phyloP scores from a whole-genome alignment of 1,140 invertebrate species.

The Drosophila grimshawi region DNA sequence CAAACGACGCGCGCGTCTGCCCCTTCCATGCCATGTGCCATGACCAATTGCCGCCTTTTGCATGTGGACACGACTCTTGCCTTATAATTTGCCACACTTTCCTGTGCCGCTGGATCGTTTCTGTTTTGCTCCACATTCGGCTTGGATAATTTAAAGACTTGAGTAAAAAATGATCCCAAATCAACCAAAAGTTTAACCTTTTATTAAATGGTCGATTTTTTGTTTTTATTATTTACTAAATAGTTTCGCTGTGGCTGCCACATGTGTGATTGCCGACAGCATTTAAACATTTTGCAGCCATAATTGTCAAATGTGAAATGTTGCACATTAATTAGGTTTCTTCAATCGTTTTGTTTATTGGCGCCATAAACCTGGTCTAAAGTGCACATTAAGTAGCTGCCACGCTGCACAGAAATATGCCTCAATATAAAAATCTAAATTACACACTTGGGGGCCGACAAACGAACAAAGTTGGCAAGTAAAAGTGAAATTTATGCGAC shows the following conservation, averaged over 20 bases:
- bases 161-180: background rate
- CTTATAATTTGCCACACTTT: conserved; percentile 56
- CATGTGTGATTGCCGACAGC: conserved; percentile 1
- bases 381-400: conserved; percentile 19
- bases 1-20: background rate
- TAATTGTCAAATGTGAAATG: conserved; percentile 38
- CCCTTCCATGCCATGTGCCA: background rate
- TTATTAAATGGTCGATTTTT: too few species aligned
- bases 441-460: background rate
- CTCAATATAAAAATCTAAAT: conserved; percentile 36
- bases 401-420: conserved; percentile 25
- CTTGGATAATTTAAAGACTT: background rate
- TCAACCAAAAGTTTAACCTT: background rate
- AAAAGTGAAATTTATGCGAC: conserved; percentile 73
- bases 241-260: background rate
- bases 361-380: conserved; percentile 2
- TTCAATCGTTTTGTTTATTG: conserved; percentile 1
- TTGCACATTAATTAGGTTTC: conserved; percentile 33
- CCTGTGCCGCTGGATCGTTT: background rate
- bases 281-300: background rate
- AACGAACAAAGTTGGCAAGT: conserved; percentile 37
- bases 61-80: conserved; percentile 29
- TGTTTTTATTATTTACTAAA: background rate
- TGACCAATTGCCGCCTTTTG: conserved; percentile 37
- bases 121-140: conserved; percentile 21